Conservation (phyloP, 2,113 vertebrate genomes). For the Odocoileus hemionus region DNA sequence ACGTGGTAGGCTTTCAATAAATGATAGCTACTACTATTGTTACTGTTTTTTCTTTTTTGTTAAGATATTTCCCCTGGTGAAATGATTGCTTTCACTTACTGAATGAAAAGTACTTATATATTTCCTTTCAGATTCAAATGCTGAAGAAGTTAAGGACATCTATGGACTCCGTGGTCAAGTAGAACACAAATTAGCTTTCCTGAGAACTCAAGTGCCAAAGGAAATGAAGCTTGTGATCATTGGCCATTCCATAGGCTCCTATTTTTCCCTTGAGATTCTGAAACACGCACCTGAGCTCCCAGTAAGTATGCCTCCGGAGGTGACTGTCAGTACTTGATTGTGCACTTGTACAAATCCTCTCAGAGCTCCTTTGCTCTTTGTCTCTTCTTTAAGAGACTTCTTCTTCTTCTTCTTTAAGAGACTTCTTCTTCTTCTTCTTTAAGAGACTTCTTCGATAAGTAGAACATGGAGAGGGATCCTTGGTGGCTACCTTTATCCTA, state of each 20-base stretch:
- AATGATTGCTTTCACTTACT: neutral
- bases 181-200: constrained; percentile 93
- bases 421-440: no score
- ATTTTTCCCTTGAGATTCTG: constrained; percentile 92
- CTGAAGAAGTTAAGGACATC: constrained; percentile 82
- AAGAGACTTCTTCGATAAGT: neutral
- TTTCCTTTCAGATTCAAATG: constrained; percentile 81
- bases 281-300: constrained; percentile 87
- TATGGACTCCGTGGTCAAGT: constrained; percentile 93
- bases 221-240: constrained; percentile 88
- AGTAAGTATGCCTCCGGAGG: constrained; percentile 73
- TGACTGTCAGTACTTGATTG: no score
- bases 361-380: neutral
- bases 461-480: neutral
- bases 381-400: neutral
- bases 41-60: neutral
- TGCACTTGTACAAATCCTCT: neutral
- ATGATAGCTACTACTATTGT: neutral
- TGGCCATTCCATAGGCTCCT: constrained; percentile 94
- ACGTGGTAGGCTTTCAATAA: neutral
- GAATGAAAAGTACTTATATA: neutral
- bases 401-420: no score
- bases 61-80: neutral
- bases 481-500: neutral
- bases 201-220: constrained; percentile 87